Conservation (phyloP, 2,113 vertebrate species). For the Propithecus coquereli region DNA sequence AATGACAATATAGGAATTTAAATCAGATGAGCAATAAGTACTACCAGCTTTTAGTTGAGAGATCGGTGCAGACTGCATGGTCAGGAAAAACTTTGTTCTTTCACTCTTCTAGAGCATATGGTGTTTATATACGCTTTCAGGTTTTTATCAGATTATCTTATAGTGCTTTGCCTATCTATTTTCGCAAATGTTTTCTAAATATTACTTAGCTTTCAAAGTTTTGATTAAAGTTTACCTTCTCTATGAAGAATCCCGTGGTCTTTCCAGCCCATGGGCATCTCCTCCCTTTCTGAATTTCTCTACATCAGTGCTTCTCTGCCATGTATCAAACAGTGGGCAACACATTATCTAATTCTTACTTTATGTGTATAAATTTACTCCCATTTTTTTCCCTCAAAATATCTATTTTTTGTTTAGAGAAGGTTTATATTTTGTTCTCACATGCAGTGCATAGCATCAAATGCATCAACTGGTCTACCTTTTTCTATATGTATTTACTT, state of each 20-base stretch:
- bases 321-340: neutral
- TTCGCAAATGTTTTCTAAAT: slow-evolving; percentile 15
- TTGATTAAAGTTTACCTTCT: slow-evolving; percentile 1
- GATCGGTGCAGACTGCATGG: neutral
- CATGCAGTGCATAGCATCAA: neutral
- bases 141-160: neutral
- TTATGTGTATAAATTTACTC: neutral
- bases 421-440: neutral
- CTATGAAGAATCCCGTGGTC: neutral
- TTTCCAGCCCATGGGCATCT: neutral
- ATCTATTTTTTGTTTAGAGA: neutral
- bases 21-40: slow-evolving; percentile 60
- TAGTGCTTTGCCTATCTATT: neutral
- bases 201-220: neutral
- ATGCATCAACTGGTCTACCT: neutral
- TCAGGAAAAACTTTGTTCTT: neutral
- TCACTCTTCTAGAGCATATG: neutral
- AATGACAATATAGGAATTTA: slow-evolving; percentile 61
- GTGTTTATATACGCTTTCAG: neutral
- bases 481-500: neutral
- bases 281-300: neutral
- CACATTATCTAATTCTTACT: neutral
- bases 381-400: neutral
- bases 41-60: slow-evolving; percentile 30
- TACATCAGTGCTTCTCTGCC: neutral